These are phyloP conservation scores for Thermophis baileyi DNA, from an alignment of 2,113 vertebrate species.

Conservation along the genomic window DNA sequence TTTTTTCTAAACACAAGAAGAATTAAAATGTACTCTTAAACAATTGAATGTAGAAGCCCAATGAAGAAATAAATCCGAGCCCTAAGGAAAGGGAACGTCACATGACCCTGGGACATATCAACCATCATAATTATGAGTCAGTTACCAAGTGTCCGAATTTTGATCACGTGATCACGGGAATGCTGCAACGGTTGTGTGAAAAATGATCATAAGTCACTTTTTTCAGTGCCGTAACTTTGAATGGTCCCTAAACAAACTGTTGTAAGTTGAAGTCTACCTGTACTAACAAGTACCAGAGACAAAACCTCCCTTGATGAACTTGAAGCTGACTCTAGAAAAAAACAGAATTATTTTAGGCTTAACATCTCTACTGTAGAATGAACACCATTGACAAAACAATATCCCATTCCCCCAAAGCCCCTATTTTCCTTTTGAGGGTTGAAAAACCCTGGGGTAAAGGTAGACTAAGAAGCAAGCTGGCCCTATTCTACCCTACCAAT, in stretches of 20 bases:
- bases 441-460: background rate
- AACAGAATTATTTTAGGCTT: background rate
- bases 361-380: background rate
- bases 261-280: background rate
- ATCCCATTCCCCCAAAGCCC: background rate
- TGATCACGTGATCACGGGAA: background rate
- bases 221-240: background rate
- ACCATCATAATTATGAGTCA: background rate
- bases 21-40: background rate
- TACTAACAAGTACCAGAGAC: background rate
- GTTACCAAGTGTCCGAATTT: background rate
- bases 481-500: constrained; percentile 38
- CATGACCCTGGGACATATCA: background rate
- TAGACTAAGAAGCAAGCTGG: constrained; percentile 12
- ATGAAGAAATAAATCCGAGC: background rate
- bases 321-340: background rate
- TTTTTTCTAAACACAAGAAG: background rate
- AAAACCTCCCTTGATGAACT: background rate
- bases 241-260: background rate
- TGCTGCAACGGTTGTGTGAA: background rate
- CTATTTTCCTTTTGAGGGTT: background rate
- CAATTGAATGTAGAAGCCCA: background rate
- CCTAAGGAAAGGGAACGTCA: too few species aligned
- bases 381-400: background rate
- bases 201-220: background rate